phyloP scores from a whole-genome alignment of 2,113 vertebrate species.

The Oophaga pumilio region DNA sequence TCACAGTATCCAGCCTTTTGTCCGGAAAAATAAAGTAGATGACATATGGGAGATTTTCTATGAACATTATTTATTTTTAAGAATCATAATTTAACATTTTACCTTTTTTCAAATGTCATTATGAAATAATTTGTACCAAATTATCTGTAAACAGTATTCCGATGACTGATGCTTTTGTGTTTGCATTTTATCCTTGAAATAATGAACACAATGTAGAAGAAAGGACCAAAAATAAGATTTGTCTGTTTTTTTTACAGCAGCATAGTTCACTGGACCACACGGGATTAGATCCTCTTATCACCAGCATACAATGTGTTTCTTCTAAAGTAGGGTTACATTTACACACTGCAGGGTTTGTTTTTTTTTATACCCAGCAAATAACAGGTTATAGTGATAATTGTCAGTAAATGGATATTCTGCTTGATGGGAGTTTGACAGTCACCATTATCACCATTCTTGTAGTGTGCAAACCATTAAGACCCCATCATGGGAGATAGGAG shows the following conservation, averaged over 20 bases:
- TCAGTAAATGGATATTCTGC: not conserved
- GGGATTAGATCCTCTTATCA: not conserved
- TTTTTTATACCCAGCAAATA: not conserved
- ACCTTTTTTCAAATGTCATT: no score
- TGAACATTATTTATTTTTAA: no score
- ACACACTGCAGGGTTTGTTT: not conserved
- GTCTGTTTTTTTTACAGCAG: not conserved
- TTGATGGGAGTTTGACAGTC: not conserved
- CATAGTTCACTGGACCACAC: not conserved
- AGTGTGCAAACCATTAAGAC: not conserved
- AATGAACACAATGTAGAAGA: no score
- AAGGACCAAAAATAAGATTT: not conserved
- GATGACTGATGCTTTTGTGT: no score
- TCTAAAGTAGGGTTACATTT: not conserved
- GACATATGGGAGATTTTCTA: no score
- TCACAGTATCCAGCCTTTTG: no score
- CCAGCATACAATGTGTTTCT: not conserved
- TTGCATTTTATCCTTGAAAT: no score
- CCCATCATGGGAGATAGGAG: not conserved
- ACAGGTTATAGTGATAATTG: not conserved
- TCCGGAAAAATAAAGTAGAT: no score
- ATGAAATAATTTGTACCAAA: no score
- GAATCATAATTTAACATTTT: no score
- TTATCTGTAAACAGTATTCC: no score
- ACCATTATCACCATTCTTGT: not conserved